Conservation (phyloP, 1,140 invertebrate genomes). For the Lucilia sericata region DNA sequence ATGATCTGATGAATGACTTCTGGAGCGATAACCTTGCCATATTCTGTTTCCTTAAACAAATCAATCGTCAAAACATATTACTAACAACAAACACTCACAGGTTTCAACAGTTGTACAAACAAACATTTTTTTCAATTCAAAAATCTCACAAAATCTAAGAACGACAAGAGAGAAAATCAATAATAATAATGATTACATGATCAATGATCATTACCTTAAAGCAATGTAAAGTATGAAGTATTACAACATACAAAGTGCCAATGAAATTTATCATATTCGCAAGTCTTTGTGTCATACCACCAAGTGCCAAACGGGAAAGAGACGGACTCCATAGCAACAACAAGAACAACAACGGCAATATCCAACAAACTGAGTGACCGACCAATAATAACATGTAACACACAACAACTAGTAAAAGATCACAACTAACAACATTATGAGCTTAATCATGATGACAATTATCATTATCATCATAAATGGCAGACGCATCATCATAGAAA, state of each 20-base stretch:
- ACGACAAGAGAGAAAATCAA: not conserved
- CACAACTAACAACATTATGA: not conserved
- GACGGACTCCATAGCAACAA: not conserved
- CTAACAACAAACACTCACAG: not conserved
- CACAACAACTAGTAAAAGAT: not conserved
- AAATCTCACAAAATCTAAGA: not conserved
- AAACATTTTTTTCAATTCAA: not conserved
- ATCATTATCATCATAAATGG: not conserved
- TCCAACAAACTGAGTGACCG: not conserved
- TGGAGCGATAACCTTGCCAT: not conserved
- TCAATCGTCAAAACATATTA: not conserved
- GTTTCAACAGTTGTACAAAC: not conserved
- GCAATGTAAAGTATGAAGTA: slow-evolving; percentile 41
- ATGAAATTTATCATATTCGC: slow-evolving; percentile 42
- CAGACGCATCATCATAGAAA: not conserved
- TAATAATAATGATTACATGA: slow-evolving; percentile 40
- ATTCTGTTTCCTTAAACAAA: not conserved
- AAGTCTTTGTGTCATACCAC: slow-evolving; percentile 32
- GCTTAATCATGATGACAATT: not conserved
- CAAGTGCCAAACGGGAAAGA: not conserved
- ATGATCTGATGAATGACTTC: not conserved
- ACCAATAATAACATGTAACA: not conserved
- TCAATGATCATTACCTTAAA: slow-evolving; percentile 38
- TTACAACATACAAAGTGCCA: slow-evolving; percentile 36
- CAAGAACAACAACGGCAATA: not conserved